Evolutionary conservation across 2,888 invertebrate species (phyloP).

Genomic region (Selenia dentaria): DNA sequence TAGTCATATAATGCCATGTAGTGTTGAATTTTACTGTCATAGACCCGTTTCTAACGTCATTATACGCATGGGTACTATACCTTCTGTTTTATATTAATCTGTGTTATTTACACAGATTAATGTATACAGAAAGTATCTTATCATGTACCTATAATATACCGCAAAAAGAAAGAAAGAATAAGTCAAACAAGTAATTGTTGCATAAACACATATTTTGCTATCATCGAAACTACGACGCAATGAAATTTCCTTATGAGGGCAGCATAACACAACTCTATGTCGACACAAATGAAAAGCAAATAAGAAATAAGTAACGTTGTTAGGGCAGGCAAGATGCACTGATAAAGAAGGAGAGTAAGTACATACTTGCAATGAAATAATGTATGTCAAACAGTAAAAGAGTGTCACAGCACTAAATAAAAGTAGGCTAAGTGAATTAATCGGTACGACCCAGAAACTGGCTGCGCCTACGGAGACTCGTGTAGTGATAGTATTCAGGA

Average conservation of each 20-base stretch:
- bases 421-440: slow-evolving; percentile 81
- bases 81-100: too few species aligned
- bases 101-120: too few species aligned
- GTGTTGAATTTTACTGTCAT: too few species aligned
- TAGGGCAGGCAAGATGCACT: slow-evolving; percentile 34
- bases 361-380: slow-evolving; percentile 63
- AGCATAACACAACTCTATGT: slow-evolving; percentile 3
- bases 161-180: too few species aligned
- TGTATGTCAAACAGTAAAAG: slow-evolving; percentile 73
- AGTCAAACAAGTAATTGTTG: too few species aligned
- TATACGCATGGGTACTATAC: too few species aligned
- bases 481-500: slow-evolving; percentile 37
- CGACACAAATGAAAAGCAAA: slow-evolving; percentile 15
- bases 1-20: too few species aligned
- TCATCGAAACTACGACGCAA: not conserved
- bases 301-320: slow-evolving; percentile 12
- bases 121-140: too few species aligned
- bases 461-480: slow-evolving; percentile 45
- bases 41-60: too few species aligned
- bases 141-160: too few species aligned
- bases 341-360: slow-evolving; percentile 49
- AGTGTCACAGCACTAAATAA: slow-evolving; percentile 75
- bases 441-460: slow-evolving; percentile 79
- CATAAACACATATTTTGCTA: not conserved
- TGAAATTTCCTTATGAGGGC: not conserved